phyloP scores from a whole-genome alignment of 2,797 vertebrate species.

The Peromyscus nudipes region DNA sequence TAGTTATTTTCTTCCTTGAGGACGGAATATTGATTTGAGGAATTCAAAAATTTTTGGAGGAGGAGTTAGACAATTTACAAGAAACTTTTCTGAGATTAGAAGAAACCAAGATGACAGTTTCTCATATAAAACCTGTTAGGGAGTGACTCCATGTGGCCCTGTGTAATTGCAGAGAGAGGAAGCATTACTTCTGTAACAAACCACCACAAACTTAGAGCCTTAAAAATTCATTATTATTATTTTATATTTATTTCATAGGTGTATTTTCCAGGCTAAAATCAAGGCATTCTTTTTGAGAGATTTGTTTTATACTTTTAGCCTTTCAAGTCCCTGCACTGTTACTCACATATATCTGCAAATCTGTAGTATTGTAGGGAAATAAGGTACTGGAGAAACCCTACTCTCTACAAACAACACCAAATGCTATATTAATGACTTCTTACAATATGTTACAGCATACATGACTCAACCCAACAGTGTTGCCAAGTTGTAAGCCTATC shows the following conservation, averaged over 20 bases:
- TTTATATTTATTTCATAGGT: not conserved
- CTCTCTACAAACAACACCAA: not conserved
- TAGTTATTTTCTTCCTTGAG: not conserved
- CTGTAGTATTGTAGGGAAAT: not conserved
- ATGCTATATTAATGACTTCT: not conserved
- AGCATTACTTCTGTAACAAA: not conserved
- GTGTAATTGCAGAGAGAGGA: not conserved
- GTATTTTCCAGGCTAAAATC: not conserved
- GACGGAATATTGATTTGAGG: slow-evolving; percentile 12
- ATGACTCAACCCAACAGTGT: not conserved
- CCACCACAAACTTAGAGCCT: not conserved
- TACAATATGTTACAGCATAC: not conserved
- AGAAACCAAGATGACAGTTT: not conserved
- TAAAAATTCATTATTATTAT: not conserved
- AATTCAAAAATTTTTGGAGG: slow-evolving; percentile 10
- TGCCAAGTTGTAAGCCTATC: not conserved
- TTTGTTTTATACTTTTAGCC: not conserved
- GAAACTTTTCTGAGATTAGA: not conserved
- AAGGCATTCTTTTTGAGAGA: not conserved
- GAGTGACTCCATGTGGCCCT: not conserved
- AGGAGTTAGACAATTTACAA: not conserved
- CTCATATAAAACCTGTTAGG: not conserved
- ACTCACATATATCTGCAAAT: not conserved
- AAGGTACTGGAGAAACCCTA: not conserved
- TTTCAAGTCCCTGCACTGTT: not conserved